phyloP scores from a whole-genome alignment of 2,888 invertebrate genomes.

The Saturnia pavonia region DNA sequence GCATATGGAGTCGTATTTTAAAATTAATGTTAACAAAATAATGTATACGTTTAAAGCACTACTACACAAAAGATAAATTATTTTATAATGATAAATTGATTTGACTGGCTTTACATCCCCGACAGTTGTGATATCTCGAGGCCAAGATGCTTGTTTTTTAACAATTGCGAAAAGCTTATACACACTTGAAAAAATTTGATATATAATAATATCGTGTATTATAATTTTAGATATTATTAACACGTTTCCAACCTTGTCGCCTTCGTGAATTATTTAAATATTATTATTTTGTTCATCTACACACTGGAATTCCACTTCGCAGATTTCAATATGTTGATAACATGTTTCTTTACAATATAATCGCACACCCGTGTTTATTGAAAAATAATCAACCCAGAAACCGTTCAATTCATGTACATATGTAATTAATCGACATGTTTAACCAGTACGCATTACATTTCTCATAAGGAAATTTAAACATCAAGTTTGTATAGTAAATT shows the following conservation, averaged over 20 bases:
- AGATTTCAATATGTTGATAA: not conserved
- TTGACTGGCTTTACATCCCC: too few relatives aligned
- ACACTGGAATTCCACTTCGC: not conserved
- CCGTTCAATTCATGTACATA: conserved; percentile 27
- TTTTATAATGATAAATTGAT: not conserved
- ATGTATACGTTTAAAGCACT: conserved; percentile 34
- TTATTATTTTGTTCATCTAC: not conserved
- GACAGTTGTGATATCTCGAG: not conserved
- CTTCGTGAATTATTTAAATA: not conserved
- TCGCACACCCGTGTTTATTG: conserved; percentile 25
- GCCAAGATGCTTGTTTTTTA: not conserved
- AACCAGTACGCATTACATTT: conserved; percentile 32
- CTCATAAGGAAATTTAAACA: conserved; percentile 38
- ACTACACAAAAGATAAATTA: conserved; percentile 27
- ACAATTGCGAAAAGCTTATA: too few relatives aligned
- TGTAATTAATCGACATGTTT: conserved; percentile 35
- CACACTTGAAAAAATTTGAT: too few relatives aligned
- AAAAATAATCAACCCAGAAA: conserved; percentile 14
- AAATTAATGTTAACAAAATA: too few relatives aligned
- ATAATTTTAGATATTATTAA: not conserved
- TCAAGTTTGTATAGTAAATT: conserved; percentile 43
- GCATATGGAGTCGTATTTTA: too few relatives aligned
- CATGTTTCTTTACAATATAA: conserved; percentile 22
- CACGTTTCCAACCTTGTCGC: not conserved
- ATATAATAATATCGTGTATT: not conserved